Base-by-base conservation (phyloP, 2,797 vertebrate species). In the Oceanodroma leucorhoa region DNA sequence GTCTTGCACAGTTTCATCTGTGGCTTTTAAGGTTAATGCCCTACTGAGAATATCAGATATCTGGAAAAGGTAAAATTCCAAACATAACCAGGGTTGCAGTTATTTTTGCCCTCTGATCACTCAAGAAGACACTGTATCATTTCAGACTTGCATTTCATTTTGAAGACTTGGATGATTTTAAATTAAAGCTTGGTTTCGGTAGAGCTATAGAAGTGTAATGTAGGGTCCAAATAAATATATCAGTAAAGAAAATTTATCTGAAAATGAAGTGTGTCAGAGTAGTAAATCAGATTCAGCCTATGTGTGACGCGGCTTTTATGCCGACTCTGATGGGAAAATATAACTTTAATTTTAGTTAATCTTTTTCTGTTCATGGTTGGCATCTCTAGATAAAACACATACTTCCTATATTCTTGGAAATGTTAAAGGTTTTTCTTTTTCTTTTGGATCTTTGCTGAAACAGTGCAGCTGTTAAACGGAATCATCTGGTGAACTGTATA, bases 381-480 rank as follows among this genome's bases (percentile, higher is more conserved):
- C 14, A 5, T 45, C 11, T 84, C 27, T 16, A 41, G 22, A 4
- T 43, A 2, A 14, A 83, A 29, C 34, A 23, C 21, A 8, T 18
- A 3, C 18, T 23, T 8, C 1, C 14, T 62, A 3, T 27, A 24
- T 16, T 41, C 10, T 71, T 26, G 43, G 34, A 17, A 40, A 2
- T 6, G 22, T 32, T n/a, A 14, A 36, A 14, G 21, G 23, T 14
- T 54, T 17, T 22, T 1, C 12, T 55, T 29, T 12, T 3, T 10
- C 13, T 12, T 32, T 50, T 14, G 83, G 13, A 14, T 50, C 19
- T 45, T 5, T 45, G 1, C 29, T 48, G 51, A 70, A 91, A 60
- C 21, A 53, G 83, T 75, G 79, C 76, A 93, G 55, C 70, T 61
- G 89, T 65, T 61, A 70, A 36, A 58, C 76, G 53, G 36, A 40